phyloP scores from a whole-genome alignment of 2,888 invertebrate genomes.

The Heterodera filipjevi region DNA sequence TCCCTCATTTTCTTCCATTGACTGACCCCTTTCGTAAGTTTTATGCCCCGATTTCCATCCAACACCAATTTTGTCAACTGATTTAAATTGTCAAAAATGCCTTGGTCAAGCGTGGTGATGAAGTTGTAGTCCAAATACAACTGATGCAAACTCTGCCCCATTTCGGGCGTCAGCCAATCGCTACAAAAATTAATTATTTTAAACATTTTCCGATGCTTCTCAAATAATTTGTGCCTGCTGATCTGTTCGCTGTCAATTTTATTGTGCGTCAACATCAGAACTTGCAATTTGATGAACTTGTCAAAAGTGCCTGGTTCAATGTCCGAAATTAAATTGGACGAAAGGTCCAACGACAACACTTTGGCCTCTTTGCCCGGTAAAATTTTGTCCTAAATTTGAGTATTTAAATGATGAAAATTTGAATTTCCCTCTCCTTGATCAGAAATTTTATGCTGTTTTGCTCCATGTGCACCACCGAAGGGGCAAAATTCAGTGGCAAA shows the following conservation, averaged over 20 bases:
- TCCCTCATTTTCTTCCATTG: background rate
- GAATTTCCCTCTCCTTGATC: background rate
- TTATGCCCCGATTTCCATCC: constrained; percentile 43
- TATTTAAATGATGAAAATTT: background rate
- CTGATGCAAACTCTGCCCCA: constrained; percentile 47
- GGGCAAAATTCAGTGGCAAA: background rate
- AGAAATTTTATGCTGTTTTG: background rate
- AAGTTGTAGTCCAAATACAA: constrained; percentile 40
- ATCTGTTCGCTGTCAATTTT: constrained; percentile 31
- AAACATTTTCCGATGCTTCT: background rate
- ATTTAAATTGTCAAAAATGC: constrained; percentile 37
- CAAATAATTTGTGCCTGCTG: background rate
- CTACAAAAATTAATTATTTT: constrained; percentile 28
- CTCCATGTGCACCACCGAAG: constrained; percentile 4
- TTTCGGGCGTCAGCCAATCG: constrained; percentile 45
- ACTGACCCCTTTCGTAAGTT: constrained; percentile 22
- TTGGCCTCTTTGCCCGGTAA: constrained; percentile 34
- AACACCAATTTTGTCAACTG: constrained; percentile 46
- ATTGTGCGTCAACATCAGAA: constrained; percentile 37
- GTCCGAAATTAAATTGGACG: constrained; percentile 34
- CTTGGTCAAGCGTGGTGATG: constrained; percentile 32
- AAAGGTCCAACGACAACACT: constrained; percentile 35
- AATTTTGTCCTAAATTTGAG: constrained; percentile 32
- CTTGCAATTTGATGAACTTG: constrained; percentile 33
- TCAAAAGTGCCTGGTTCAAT: constrained; percentile 37